phyloP scores from a whole-genome alignment of 2,113 vertebrate species.

The Ptyas mucosa region DNA sequence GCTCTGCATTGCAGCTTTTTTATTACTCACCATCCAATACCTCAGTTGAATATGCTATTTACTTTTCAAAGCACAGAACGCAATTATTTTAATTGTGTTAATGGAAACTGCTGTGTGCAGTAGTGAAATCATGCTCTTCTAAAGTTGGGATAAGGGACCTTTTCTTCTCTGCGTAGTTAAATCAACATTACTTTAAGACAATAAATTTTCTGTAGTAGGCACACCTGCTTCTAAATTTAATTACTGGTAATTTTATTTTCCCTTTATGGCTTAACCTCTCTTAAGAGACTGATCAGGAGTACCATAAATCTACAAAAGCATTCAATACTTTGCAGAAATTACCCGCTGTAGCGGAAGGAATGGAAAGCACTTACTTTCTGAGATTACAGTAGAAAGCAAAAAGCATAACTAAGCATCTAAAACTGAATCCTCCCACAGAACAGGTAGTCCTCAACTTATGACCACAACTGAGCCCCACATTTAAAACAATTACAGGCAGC shows the following conservation, averaged over 20 bases:
- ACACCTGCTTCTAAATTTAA: slow-evolving; percentile 79
- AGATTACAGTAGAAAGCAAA: slow-evolving; percentile 48
- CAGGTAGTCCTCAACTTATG: neutral
- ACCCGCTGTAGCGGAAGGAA: slow-evolving; percentile 54
- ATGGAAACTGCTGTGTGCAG: slow-evolving; percentile 68
- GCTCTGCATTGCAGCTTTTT: slow-evolving; percentile 64
- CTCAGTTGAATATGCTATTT: slow-evolving; percentile 65
- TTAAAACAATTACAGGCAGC: too few species aligned
- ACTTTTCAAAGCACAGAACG: slow-evolving; percentile 52
- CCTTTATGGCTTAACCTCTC: slow-evolving; percentile 75
- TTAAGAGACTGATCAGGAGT: slow-evolving; percentile 62
- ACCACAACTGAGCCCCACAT: neutral
- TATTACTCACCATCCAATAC: slow-evolving; percentile 55
- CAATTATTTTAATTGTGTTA: slow-evolving; percentile 73
- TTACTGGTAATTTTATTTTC: slow-evolving; percentile 82
- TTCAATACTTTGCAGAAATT: slow-evolving; percentile 56
- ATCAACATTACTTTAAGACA: slow-evolving; percentile 56
- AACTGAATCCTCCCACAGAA: neutral
- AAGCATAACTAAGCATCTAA: slow-evolving; percentile 20
- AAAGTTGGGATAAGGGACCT: slow-evolving; percentile 46
- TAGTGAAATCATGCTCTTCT: slow-evolving; percentile 51
- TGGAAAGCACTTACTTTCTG: slow-evolving; percentile 49
- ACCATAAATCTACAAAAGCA: slow-evolving; percentile 73
- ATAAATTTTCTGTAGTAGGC: slow-evolving; percentile 73
- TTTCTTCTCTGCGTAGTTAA: slow-evolving; percentile 49